A percentile compares a stretch with the other conserved stretches of the same genome.
phyloP scores from a whole-genome alignment of 64 coral and sea anemone species.

The Montipora capricornis region DNA sequence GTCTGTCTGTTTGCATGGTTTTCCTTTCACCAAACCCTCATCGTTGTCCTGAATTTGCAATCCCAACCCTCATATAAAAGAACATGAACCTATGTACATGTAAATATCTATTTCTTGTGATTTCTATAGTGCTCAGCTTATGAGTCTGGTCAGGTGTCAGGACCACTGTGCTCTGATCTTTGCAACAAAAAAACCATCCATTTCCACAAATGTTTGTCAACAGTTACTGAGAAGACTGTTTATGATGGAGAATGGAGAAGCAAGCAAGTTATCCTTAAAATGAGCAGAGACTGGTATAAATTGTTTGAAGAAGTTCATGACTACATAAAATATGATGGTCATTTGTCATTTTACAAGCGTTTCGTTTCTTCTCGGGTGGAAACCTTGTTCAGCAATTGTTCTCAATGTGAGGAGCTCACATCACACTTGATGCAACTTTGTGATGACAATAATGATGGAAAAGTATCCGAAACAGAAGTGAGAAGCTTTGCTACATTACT shows the following conservation, averaged over 20 bases:
- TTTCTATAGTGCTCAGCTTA: constrained; percentile 63
- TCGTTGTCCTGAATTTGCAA: too few relatives aligned
- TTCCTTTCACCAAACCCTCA: too few relatives aligned
- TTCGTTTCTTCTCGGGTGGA: constrained; percentile 21
- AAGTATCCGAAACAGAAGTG: constrained; percentile 33
- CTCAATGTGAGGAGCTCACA: constrained; percentile 44
- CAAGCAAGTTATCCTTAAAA: constrained; percentile 70
- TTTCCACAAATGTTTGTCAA: constrained; percentile 50
- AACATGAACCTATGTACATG: background rate
- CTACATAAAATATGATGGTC: background rate
- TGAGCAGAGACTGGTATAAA: background rate
- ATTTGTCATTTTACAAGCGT: background rate
- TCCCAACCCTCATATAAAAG: background rate
- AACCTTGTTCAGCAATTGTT: constrained; percentile 73
- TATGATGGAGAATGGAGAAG: constrained; percentile 69
- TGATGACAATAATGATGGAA: constrained; percentile 68
- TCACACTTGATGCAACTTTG: constrained; percentile 21
- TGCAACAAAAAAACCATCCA: constrained; percentile 45
- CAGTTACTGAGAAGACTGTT: constrained; percentile 61
- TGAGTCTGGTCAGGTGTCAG: constrained; percentile 66
- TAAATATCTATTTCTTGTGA: background rate
- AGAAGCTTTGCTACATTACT: constrained; percentile 65
- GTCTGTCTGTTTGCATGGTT: too few relatives aligned
- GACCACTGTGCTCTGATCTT: constrained; percentile 67
- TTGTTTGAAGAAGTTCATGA: constrained; percentile 3